Conservation (phyloP, 1,140 invertebrate genomes). For the fruit fly (Drosophila melanogaster) region DNA sequence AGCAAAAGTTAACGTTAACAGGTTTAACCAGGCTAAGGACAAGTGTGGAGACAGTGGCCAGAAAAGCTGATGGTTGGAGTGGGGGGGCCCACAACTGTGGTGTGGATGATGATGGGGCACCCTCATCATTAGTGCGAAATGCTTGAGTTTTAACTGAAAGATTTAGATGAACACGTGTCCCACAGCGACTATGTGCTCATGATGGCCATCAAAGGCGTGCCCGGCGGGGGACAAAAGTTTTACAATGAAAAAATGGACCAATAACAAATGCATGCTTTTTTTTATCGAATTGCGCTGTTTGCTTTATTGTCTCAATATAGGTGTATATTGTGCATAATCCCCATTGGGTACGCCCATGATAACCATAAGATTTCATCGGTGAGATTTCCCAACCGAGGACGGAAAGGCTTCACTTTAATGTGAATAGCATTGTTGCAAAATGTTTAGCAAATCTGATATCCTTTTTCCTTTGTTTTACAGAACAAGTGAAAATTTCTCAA, state of each 20-base stretch:
- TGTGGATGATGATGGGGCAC: conserved; percentile 33
- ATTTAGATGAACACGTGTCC: conserved; percentile 56
- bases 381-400: conserved; percentile 23
- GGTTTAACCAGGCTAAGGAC: conserved; percentile 79
- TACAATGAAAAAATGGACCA: too few relatives aligned
- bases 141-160: conserved; percentile 65
- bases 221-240: neutral
- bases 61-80: neutral
- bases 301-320: neutral
- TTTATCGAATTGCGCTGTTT: too few relatives aligned
- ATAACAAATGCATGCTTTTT: too few relatives aligned
- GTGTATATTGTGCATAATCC: neutral
- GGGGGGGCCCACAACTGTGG: conserved; percentile 12
- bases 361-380: conserved; percentile 18
- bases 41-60: conserved; percentile 62
- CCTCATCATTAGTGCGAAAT: conserved; percentile 74
- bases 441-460: conserved; percentile 47
- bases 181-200: conserved; percentile 10
- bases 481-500: conserved; percentile 17
- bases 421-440: conserved; percentile 36
- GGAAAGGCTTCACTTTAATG: conserved; percentile 30
- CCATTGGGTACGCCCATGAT: conserved; percentile 2
- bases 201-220: conserved; percentile 4
- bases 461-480: conserved; percentile 19
- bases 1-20: conserved; percentile 79